Evolutionary conservation across 1,140 invertebrate genomes (phyloP).

Genomic region (Antheraea pernyi): DNA sequence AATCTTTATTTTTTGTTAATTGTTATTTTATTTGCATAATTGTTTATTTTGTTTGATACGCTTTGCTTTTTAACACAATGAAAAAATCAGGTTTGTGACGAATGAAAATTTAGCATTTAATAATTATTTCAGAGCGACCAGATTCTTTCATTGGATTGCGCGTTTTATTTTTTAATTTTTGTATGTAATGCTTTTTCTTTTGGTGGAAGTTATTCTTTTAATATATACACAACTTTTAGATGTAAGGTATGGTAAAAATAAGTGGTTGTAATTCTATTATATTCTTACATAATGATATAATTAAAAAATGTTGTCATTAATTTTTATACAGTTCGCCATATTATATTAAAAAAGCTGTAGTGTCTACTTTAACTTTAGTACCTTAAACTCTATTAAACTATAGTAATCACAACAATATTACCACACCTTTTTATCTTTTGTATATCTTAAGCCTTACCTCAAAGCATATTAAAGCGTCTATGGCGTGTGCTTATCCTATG

Average conservation of each 20-base stretch:
- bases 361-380: too few relatives aligned
- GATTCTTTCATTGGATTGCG: background rate
- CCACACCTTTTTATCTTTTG: background rate
- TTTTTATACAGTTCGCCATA: too few relatives aligned
- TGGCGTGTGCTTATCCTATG: background rate
- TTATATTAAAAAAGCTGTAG: too few relatives aligned
- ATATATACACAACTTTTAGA: background rate
- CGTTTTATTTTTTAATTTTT: constrained; percentile 7
- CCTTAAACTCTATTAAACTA: background rate
- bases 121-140: background rate
- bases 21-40: constrained; percentile 52
- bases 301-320: too few relatives aligned
- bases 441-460: background rate
- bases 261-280: background rate
- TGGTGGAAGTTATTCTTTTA: constrained; percentile 6
- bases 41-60: constrained; percentile 43
- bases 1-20: constrained; percentile 56
- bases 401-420: background rate
- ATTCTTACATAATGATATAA: too few relatives aligned
- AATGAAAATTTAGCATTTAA: background rate
- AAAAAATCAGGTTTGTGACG: background rate
- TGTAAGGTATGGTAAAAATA: background rate
- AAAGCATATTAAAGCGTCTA: background rate
- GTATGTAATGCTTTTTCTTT: constrained; percentile 7
- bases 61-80: constrained; percentile 36